A percentile compares a stretch with the other conserved stretches of the same genome.
Evolutionary conservation across 2,888 invertebrate species (phyloP).

Genomic region (Caenorhabditis sp.): DNA sequence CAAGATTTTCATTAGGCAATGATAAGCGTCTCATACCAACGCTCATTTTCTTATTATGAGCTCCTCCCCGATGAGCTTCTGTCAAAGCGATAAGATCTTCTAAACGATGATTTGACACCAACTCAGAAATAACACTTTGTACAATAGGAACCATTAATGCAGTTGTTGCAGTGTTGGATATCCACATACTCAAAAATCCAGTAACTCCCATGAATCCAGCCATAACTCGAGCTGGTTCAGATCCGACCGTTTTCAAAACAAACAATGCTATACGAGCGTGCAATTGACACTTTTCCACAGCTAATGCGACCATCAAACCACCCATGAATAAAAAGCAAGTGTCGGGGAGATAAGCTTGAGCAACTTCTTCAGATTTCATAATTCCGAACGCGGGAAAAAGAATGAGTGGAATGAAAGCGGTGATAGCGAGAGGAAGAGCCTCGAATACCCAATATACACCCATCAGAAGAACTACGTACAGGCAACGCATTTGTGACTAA

Average conservation of each 20-base stretch:
- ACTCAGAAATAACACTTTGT: constrained; percentile 58
- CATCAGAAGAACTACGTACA: constrained; percentile 64
- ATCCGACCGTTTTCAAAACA: constrained; percentile 58
- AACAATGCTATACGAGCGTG: constrained; percentile 62
- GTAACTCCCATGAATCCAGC: constrained; percentile 69
- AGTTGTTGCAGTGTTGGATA: constrained; percentile 73
- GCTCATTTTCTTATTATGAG: constrained; percentile 35
- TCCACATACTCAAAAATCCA: constrained; percentile 64
- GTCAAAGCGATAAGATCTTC: constrained; percentile 42
- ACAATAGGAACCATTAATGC: constrained; percentile 79
- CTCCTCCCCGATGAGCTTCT: constrained; percentile 23
- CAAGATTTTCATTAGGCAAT: constrained; percentile 43
- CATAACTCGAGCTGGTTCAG: constrained; percentile 66
- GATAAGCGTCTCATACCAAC: constrained; percentile 53
- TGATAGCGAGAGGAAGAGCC: constrained; percentile 66
- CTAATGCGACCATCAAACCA: constrained; percentile 68
- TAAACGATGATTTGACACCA: constrained; percentile 53
- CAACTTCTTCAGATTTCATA: constrained; percentile 59
- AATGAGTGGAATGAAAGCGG: constrained; percentile 66
- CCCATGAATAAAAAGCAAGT: constrained; percentile 70
- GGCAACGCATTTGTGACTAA: constrained; percentile 58
- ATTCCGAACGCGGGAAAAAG: constrained; percentile 66
- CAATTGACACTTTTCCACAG: constrained; percentile 67
- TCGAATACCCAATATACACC: constrained; percentile 64
- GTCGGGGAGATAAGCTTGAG: constrained; percentile 65